Base-by-base conservation (phyloP, 2,797 vertebrate genomes). In the Menidia menidia region DNA sequence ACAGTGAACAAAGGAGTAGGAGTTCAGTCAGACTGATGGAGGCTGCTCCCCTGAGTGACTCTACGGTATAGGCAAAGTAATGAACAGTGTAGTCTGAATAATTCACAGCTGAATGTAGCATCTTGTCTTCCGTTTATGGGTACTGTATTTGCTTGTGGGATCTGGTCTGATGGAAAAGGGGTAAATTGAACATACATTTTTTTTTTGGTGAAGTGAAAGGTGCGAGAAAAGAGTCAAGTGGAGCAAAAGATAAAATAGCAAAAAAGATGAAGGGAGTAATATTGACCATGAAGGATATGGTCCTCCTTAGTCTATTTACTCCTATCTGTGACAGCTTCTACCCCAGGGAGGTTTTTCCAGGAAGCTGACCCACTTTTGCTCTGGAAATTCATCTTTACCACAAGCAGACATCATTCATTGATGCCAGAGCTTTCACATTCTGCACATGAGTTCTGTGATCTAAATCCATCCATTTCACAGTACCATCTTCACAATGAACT, bases 291-390 rank as follows among this genome's bases (percentile, higher is more conserved):
- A 72, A 70, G 58, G 71, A 63, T 68, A 71, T 81, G 67, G 75
- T 75, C 73, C 75, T 81, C 57, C 47, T 68, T 67, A 61, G 44
- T 83, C 69, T 76, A 52, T 83, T 85, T 85, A 76, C 81, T 87
- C 72, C 54, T 74, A 73, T 88, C 73, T 83, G 68, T 91, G 81
- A 87, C 81, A 77, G 68, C 53, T 72, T 54, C 75, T 55, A 51
- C 74, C 84, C 81, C 80, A 4, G 19, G 86, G 87, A 85, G 84
- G 55, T 74, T 88, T 84, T 92, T 90, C 81, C 33, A 90, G 87
- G 81, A 92, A 54, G 73, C 81, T 93, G 93, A 91, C 92, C 93
- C 87, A 93, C 82, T 94, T 94, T 79, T 80, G 73, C 69, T 65
- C 75, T 57, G 77, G 81, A 80, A 92, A 89, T 92, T 81, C 80